Base-by-base conservation (phyloP, 2,888 invertebrate genomes). In the Cryptocheilus praepositus region DNA sequence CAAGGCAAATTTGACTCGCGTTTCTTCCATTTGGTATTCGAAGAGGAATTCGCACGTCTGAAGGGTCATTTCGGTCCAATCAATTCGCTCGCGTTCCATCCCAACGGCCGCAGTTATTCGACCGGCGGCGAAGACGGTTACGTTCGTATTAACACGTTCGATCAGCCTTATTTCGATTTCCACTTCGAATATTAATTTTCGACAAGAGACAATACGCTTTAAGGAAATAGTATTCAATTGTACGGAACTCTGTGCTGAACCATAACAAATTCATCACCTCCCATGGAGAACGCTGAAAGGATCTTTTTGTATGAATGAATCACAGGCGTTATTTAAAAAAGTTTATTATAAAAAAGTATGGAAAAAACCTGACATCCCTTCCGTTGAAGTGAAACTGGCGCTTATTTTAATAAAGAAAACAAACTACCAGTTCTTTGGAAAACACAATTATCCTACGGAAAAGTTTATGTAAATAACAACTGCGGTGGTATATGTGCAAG, bases 51-150 rank as follows among this genome's bases (percentile, higher is more conserved):
- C 86, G 94, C 92, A 0, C 89, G 94, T 67, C 94, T 99, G n/a
- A 99, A 99, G 89, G 99, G 99, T 65, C 99, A 99, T 90, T 99
- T 99, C 87, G 99, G 99, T 81, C 99, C 99, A 0, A 99, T 99
- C 85, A 99, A 99, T 92, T 97, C 97, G 89, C 93, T 99, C 80
- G 95, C 96, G 58, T 99, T 99, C 91, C 98, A 98, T 90, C 99
- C 99, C 0, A 97, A 98, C 90, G 99, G 99, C 59, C 96, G 95
- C 87, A 96, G 97, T 87, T 98, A 97, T 89, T 95, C 96, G 66
- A 97, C 98, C 60, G 99, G 99, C 22, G 99, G 98, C 86, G 99
- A 99, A 90, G 99, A 99, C 89, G 99, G 99, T 91, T 98, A 97
- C 88, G 95, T 99, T 55, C 92, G 99, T 84, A 94, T 99, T 64